A percentile compares a stretch with the other conserved stretches of the same genome.
phyloP scores from a whole-genome alignment of 2,888 invertebrate genomes.

The Phengaris alcon region DNA sequence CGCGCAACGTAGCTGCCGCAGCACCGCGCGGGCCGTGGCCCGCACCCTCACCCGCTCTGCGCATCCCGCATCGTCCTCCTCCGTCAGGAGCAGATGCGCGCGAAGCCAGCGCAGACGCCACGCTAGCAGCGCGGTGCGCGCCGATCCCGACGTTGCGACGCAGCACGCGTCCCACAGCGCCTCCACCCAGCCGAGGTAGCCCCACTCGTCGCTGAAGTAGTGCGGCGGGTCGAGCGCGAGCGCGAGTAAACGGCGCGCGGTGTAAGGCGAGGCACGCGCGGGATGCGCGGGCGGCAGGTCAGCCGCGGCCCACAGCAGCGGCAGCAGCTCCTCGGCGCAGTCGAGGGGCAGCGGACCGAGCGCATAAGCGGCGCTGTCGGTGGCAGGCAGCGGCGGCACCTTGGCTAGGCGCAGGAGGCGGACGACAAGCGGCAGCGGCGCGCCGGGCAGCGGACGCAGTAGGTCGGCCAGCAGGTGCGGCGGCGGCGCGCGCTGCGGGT shows the following conservation, averaged over 20 bases:
- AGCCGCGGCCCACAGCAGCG: slow-evolving; percentile 41
- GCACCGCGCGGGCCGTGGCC: slow-evolving; percentile 37
- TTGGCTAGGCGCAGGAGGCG: slow-evolving; percentile 72
- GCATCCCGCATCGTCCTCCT: slow-evolving; percentile 37
- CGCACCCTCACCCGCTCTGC: slow-evolving; percentile 37
- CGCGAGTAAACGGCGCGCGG: slow-evolving; percentile 42
- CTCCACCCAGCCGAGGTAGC: slow-evolving; percentile 46
- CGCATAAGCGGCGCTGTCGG: slow-evolving; percentile 39
- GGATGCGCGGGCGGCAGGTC: slow-evolving; percentile 46
- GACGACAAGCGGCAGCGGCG: slow-evolving; percentile 80
- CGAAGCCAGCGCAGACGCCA: slow-evolving; percentile 65
- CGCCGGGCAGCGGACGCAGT: slow-evolving; percentile 83
- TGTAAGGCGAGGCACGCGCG: slow-evolving; percentile 40
- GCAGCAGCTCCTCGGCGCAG: slow-evolving; percentile 45
- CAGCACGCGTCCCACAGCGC: slow-evolving; percentile 43
- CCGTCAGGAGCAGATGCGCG: slow-evolving; percentile 48
- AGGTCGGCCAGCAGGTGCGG: slow-evolving; percentile 84
- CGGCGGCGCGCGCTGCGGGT: slow-evolving; percentile 82
- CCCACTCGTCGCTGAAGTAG: slow-evolving; percentile 53
- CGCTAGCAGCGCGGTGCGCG: slow-evolving; percentile 54
- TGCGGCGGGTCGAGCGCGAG: slow-evolving; percentile 58
- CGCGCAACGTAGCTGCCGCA: slow-evolving; percentile 41
- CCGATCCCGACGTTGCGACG: slow-evolving; percentile 43
- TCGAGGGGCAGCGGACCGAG: slow-evolving; percentile 40
- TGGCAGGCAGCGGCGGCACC: slow-evolving; percentile 46